phyloP scores from a whole-genome alignment of 2,888 invertebrate genomes.

The Drosophila merina region DNA sequence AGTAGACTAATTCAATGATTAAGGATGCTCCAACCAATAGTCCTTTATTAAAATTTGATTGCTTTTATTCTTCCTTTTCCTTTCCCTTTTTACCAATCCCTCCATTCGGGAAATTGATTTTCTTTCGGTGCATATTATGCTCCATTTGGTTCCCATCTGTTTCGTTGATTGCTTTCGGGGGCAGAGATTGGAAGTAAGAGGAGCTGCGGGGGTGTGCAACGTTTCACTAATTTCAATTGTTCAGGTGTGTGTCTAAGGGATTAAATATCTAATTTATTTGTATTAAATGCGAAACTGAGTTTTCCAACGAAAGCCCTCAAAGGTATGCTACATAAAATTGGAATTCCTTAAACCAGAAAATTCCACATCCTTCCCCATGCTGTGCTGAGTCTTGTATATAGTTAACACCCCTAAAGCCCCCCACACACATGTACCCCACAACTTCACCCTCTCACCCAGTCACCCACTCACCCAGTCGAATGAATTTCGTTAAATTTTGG shows the following conservation, averaged over 20 bases:
- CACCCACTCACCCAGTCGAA: constrained; percentile 37
- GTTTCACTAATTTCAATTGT: constrained; percentile 42
- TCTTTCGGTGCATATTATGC: constrained; percentile 31
- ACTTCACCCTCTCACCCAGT: constrained; percentile 6
- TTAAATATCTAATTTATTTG: constrained; percentile 42
- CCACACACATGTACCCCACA: background rate
- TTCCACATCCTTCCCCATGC: constrained; percentile 4
- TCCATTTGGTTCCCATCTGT: constrained; percentile 39
- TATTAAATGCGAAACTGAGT: constrained; percentile 22
- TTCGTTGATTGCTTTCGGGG: constrained; percentile 37
- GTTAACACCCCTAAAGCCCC: constrained; percentile 13
- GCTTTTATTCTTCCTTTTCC: background rate
- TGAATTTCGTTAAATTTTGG: constrained; percentile 75
- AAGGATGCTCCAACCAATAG: background rate
- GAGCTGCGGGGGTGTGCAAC: background rate
- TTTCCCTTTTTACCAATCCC: too few species aligned
- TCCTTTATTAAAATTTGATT: background rate
- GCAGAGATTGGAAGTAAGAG: background rate
- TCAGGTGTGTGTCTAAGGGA: constrained; percentile 37
- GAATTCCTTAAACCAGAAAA: constrained; percentile 25
- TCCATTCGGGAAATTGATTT: too few species aligned
- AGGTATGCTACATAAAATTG: constrained; percentile 26
- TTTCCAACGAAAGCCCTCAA: constrained; percentile 11
- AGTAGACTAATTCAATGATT: background rate
- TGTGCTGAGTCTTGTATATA: constrained; percentile 32